Conservation (phyloP, 2,888 invertebrate species). For the Erannis defoliaria region DNA sequence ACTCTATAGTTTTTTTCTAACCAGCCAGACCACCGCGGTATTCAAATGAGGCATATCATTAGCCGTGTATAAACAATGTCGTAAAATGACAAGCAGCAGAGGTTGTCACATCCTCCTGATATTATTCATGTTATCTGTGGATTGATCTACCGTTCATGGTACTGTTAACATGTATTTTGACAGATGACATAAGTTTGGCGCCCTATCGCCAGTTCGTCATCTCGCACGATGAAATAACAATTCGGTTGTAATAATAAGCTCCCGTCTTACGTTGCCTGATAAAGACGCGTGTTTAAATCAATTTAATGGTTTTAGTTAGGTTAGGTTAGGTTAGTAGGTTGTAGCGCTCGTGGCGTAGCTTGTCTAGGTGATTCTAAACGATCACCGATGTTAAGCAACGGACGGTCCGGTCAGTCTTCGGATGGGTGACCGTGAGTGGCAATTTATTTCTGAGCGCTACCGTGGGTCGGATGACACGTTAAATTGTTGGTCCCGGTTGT, state of each 20-base stretch:
- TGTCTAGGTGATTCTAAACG: too few relatives aligned
- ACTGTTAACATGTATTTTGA: constrained; percentile 86
- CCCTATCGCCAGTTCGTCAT: constrained; percentile 77
- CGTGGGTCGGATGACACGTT: too few relatives aligned
- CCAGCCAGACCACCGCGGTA: constrained; percentile 78
- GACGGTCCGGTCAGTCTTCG: too few relatives aligned
- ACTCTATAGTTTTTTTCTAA: constrained; percentile 61
- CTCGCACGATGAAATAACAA: constrained; percentile 78
- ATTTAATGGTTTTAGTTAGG: constrained; percentile 59
- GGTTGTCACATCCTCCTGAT: constrained; percentile 69
- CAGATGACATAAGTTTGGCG: constrained; percentile 85
- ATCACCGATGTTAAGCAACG: too few relatives aligned
- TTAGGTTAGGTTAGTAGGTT: constrained; percentile 17
- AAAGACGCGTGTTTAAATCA: constrained; percentile 74
- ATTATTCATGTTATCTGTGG: constrained; percentile 41
- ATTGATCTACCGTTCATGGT: constrained; percentile 56
- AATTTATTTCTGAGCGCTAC: too few relatives aligned
- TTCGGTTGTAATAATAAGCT: constrained; percentile 84
- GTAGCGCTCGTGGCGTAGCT: too few relatives aligned
- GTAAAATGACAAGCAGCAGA: constrained; percentile 81
- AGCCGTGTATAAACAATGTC: constrained; percentile 79
- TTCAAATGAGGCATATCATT: constrained; percentile 83
- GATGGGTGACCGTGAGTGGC: too few relatives aligned
- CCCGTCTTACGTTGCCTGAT: constrained; percentile 82
- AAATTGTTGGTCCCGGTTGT: too few relatives aligned